phyloP scores from a whole-genome alignment of 2,113 vertebrate species.

The Rhagologus leucostigma region DNA sequence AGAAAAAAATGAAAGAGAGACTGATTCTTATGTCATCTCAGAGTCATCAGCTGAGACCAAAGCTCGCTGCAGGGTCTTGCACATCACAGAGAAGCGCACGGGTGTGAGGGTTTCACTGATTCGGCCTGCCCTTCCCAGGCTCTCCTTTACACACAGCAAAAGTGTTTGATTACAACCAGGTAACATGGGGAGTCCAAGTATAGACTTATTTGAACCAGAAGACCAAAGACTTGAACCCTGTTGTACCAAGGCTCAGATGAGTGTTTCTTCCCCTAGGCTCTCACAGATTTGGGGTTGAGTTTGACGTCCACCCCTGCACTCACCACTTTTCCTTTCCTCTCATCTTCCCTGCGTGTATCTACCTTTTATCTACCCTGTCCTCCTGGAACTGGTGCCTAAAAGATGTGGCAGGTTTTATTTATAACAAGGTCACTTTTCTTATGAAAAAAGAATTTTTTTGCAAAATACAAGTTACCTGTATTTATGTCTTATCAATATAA shows the following conservation, averaged over 20 bases:
- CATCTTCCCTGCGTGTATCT: not conserved
- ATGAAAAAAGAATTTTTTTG: rapidly evolving
- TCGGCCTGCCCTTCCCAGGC: not conserved
- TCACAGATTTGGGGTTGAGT: not conserved
- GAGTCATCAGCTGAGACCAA: not conserved
- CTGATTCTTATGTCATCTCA: not conserved
- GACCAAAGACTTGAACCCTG: slow-evolving; percentile 22
- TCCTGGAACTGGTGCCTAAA: not conserved
- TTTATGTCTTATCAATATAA: not conserved
- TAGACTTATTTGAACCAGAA: not conserved
- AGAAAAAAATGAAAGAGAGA: not conserved
- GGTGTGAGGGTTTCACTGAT: not conserved
- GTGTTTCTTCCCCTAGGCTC: not conserved
- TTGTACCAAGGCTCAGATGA: not conserved
- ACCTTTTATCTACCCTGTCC: not conserved
- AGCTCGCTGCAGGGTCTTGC: not conserved
- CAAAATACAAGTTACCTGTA: not conserved
- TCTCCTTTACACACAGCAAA: not conserved
- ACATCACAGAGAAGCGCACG: not conserved
- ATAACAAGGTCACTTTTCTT: not conserved
- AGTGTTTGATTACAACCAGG: not conserved
- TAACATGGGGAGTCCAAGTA: not conserved
- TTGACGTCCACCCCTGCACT: not conserved
- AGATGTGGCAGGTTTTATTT: not conserved
- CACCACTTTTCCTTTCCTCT: not conserved